Base-by-base conservation (phyloP, 1,140 invertebrate genomes). In the Drosophila truncata region DNA sequence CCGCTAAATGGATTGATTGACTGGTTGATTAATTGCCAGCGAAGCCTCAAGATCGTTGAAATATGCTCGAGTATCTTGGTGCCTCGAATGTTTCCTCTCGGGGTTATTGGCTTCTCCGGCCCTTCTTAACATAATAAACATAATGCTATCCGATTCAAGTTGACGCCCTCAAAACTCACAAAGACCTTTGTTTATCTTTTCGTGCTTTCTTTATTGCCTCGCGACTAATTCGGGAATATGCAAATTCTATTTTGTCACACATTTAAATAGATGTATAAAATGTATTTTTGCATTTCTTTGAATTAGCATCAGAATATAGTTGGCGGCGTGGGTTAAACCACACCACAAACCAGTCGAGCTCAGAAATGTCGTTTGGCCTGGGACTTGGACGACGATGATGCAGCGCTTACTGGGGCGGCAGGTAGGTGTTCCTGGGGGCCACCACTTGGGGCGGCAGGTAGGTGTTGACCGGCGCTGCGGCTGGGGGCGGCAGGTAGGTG, bases 271-370 rank as follows among this genome's bases (percentile, higher is more conserved):
- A 65, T 35, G n/a, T 5, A 47, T 63, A 13, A 49, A 41, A 55
- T 69, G 46, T 49, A 60, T 67, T 47, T 78, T 61, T 69, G 72
- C 65, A 80, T 77, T 60, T 70, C 67, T 88, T 70, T 74, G 60
- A 77, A 87, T 87, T 87, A 71, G 80, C 84, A 87, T 88, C 67
- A 67, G 72, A 87, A 88, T 88, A 71, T 77, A 77, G 76, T 77
- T 79, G 44, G 76, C 23, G 50, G 29, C 46, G 62, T 66, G 82
- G 82, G 69, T 74, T 75, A 78, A 82, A 58, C 69, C 78, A 42
- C n/a, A 79, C 62, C 75, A 27, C n/a, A 79, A 86, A 80, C 84
- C 69, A 55, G 77, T 80, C 79, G 23, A 33, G 59, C 33, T 29
- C 18, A 14, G 31, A 66, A 44, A 39, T 67, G 54, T 73, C 20